Conservation (phyloP, 2,888 invertebrate species). For the Parochlus steinenii region DNA sequence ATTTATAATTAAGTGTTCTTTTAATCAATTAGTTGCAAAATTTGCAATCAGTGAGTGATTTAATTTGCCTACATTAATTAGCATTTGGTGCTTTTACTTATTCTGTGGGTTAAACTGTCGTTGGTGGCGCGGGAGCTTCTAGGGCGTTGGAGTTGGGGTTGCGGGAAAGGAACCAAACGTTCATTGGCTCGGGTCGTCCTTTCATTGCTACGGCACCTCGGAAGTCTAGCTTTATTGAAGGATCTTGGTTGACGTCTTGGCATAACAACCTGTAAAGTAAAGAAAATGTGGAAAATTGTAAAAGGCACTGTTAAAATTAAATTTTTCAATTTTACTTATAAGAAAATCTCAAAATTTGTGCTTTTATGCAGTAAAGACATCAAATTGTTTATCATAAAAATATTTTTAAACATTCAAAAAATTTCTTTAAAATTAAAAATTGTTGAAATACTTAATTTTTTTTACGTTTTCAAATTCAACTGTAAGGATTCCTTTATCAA, state of each 20-base stretch:
- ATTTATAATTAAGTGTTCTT: too few species aligned
- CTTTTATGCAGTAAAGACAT: not conserved
- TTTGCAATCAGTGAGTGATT: too few species aligned
- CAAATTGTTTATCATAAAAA: not conserved
- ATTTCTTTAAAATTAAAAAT: not conserved
- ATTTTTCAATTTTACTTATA: not conserved
- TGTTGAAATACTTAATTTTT: not conserved
- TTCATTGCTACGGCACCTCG: conserved; percentile 85
- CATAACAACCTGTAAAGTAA: conserved; percentile 52
- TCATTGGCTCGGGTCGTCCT: conserved; percentile 86
- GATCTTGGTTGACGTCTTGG: conserved; percentile 66
- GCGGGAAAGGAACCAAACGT: conserved; percentile 70
- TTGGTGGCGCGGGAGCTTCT: not conserved
- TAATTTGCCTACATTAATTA: too few species aligned
- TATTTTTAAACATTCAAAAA: not conserved
- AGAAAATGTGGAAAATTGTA: conserved; percentile 1
- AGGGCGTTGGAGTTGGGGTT: conserved; percentile 26
- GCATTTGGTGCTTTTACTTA: too few species aligned
- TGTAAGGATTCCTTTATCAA: too few species aligned
- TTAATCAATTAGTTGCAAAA: too few species aligned
- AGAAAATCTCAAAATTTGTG: not conserved
- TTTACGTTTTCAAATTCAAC: too few species aligned
- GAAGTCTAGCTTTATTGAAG: conserved; percentile 67
- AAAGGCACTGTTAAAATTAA: not conserved
- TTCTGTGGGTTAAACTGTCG: too few species aligned